Conservation (phyloP, 1,140 invertebrate species). For the Aphaenogaster floridana region DNA sequence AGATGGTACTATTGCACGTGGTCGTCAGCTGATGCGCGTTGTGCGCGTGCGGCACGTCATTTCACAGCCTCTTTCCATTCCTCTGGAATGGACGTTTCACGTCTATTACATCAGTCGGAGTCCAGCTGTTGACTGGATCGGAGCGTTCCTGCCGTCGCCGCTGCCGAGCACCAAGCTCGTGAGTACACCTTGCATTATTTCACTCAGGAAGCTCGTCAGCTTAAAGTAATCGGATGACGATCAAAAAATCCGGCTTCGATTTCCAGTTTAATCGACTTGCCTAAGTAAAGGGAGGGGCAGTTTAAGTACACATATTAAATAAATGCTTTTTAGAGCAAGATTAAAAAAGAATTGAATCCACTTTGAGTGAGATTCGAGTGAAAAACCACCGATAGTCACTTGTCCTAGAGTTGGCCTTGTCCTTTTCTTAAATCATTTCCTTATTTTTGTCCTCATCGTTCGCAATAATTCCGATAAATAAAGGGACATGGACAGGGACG, state of each 20-base stretch:
- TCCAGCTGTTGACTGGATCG: slow-evolving; percentile 30
- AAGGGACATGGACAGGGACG: no score
- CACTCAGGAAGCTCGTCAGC: background rate
- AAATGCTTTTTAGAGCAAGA: background rate
- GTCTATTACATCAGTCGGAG: slow-evolving; percentile 56
- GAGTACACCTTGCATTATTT: background rate
- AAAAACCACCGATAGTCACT: background rate
- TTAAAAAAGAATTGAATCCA: background rate
- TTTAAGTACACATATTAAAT: background rate
- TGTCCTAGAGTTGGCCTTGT: no score
- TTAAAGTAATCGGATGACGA: background rate
- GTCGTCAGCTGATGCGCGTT: slow-evolving; percentile 75
- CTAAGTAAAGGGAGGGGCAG: background rate
- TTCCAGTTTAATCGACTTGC: background rate
- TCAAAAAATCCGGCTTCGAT: background rate
- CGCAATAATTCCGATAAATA: no score
- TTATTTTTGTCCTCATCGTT: no score
- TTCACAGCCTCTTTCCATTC: slow-evolving; percentile 35
- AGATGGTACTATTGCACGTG: slow-evolving; percentile 70
- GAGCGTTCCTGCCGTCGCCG: background rate
- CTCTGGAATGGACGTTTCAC: slow-evolving; percentile 1
- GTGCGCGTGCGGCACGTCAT: slow-evolving; percentile 56
- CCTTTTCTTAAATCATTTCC: no score
- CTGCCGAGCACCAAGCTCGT: background rate
- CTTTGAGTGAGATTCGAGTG: background rate